Evolutionary conservation across 2,888 invertebrate genomes (phyloP), one percentile per base, ranked within the genome.

Genomic region (Ormyrus pomaceus): DNA sequence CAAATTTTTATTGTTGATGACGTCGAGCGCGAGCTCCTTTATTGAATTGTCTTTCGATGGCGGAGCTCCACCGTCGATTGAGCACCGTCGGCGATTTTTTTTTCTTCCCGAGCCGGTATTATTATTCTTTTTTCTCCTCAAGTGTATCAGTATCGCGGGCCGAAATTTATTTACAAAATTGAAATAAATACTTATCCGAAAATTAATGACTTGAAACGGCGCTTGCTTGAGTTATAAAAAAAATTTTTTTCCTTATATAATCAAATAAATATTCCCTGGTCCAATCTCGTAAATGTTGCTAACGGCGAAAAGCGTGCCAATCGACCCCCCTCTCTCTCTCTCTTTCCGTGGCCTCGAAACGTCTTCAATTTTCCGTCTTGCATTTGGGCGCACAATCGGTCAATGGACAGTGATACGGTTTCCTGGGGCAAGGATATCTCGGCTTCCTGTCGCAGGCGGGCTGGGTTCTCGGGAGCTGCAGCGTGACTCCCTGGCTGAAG

Each of bases 371-470:
- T 0, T 59, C 50, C n/a, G 48, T 45, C 56, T 7, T 50, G 64
- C 48, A n/a, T 48, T 48, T 48, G 13, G 8, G 10, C 19, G 65
- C 34, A 34, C 34, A 34, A 34, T 34, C 34, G 34, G 34, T 34
- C 34, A 34, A 34, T 34, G 61, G 55, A 71, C 88, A 88, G 45
- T 68, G 76, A 61, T 84, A 74, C 0, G 45, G 50, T 51, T 50
- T 73, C 51, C 70, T n/a, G 1, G 56, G 2, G 59, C 66, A 77
- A 81, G 80, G 53, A 76, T 85, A 83, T 19, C 82, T 83, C 3
- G 82, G 62, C 66, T 85, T 87, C 0, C 5, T 5, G 0, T 76
- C 66, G 72, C 88, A 87, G 0, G 87, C 84, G 2, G 65, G 77
- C 9, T 77, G 5, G 5, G 10, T 55, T 13, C 70, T 34, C 0